These are phyloP conservation scores for Stenoptilia bipunctidactyla DNA, from an alignment of 2,888 invertebrate genomes.

Conservation along the genomic window DNA sequence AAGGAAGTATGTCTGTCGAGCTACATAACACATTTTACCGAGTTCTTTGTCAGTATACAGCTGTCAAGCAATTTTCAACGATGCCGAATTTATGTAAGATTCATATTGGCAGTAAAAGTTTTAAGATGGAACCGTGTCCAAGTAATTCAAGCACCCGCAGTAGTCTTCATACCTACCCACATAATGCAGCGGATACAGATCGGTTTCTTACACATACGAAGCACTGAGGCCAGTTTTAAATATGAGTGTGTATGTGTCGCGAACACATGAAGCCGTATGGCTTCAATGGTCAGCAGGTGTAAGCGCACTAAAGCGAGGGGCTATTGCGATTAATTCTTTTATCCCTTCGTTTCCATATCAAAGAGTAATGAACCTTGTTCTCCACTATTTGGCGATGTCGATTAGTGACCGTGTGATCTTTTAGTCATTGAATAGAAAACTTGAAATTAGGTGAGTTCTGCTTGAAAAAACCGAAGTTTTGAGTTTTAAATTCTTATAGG, in stretches of 20 bases:
- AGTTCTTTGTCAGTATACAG: slow-evolving; percentile 35
- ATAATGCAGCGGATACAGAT: slow-evolving; percentile 69
- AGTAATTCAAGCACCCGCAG: slow-evolving; percentile 61
- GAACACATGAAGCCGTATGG: slow-evolving; percentile 48
- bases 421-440: slow-evolving; percentile 9
- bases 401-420: slow-evolving; percentile 60
- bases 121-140: slow-evolving; percentile 45
- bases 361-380: slow-evolving; percentile 70
- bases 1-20: slow-evolving; percentile 62
- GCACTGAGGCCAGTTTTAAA: slow-evolving; percentile 64
- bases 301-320: slow-evolving; percentile 67
- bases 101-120: slow-evolving; percentile 57
- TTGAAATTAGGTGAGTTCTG: background rate
- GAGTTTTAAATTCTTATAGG: no score
- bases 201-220: slow-evolving; percentile 63
- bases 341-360: slow-evolving; percentile 69
- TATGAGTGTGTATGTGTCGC: slow-evolving; percentile 50
- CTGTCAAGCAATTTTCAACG: slow-evolving; percentile 41
- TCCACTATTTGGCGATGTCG: slow-evolving; percentile 53
- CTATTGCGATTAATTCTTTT: slow-evolving; percentile 70
- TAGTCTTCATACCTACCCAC: slow-evolving; percentile 62
- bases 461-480: no score
- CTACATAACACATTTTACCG: slow-evolving; percentile 47
- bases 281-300: slow-evolving; percentile 71
- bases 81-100: slow-evolving; percentile 42